Evolutionary conservation across 1,140 invertebrate species (phyloP), one percentile per base, ranked within the genome.

Genomic region (Drosophila insularis): DNA sequence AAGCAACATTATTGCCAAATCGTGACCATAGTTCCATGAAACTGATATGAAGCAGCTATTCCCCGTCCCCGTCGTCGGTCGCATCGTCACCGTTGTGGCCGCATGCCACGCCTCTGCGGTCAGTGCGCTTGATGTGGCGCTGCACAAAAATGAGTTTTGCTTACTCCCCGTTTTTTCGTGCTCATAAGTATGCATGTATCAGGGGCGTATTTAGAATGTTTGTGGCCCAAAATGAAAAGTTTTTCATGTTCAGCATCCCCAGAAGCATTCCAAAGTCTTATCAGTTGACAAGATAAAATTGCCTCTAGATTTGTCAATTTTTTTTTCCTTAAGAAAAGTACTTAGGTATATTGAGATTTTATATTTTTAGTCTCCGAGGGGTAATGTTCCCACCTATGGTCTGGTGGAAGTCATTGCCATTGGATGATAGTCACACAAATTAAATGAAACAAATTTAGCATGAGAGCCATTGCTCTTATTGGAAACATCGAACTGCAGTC

Each of bases 21-120:
- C 90, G 90, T 91, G 90, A 91, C 90, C 77, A 90, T 90, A 91
- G 90, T 91, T 91, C 80, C 90, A 91, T 91, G 90, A 91, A 91
- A 91, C 90, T 91, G 90, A 91, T 91, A 91, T 91, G 80, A 68
- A 66, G 74, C 77, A 63, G 80, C 71, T 56, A 53, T 59, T 63
- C 32, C 39, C 4, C 2, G 10, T 10, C 2, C 14, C 43, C 43
- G 14, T 10, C 17, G 14, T 7, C 43, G 43, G 8, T 2, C 7
- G 14, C 43, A 46, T 46, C 32, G 63, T 6, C 37, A 11, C 37
- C 6, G 56, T 37, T 31, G 19, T 50, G 5, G 19, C 43, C 32
- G 63, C 17, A 17, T 71, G 79, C 78, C 74, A 79, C 79, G 75
- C 82, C 82, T 46, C 68, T 50, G 66, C 71, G 59, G 64, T 46